Evolutionary conservation across 2,113 vertebrate species (phyloP).

Genomic region (Amphiprion ocellaris): DNA sequence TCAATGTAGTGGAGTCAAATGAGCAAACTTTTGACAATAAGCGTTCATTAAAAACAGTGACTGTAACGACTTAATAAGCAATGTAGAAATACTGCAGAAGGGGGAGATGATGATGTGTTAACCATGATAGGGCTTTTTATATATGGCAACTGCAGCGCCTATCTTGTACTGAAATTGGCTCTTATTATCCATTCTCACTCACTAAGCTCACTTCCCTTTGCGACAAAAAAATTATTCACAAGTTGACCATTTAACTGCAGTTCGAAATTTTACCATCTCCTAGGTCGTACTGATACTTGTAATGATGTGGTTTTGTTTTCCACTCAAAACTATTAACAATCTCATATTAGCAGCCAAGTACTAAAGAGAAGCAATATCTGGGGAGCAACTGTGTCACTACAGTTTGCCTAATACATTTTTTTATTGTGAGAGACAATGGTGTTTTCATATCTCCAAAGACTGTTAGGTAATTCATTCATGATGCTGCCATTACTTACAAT

Average conservation of each 20-base stretch:
- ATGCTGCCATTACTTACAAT: slow-evolving; percentile 9
- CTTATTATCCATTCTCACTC: slow-evolving; percentile 5
- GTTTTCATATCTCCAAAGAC: slow-evolving; percentile 34
- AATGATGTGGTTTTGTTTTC: slow-evolving; percentile 44
- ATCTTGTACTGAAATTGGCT: slow-evolving; percentile 7
- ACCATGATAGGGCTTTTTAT: slow-evolving; percentile 22
- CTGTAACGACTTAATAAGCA: slow-evolving; percentile 33
- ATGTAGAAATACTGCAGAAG: slow-evolving; percentile 50
- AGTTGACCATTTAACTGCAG: slow-evolving; percentile 53
- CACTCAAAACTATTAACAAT: slow-evolving; percentile 5
- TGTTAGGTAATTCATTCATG: slow-evolving; percentile 20
- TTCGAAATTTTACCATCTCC: slow-evolving; percentile 50
- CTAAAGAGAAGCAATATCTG: slow-evolving; percentile 4
- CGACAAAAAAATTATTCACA: slow-evolving; percentile 34
- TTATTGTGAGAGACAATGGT: background rate
- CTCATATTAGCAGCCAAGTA: slow-evolving; percentile 11
- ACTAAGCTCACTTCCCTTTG: slow-evolving; percentile 9
- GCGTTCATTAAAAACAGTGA: slow-evolving; percentile 62
- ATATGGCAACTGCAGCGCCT: slow-evolving; percentile 38
- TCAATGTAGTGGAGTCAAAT: slow-evolving; percentile 26
- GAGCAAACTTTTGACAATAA: slow-evolving; percentile 50
- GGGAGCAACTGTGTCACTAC: slow-evolving; percentile 7
- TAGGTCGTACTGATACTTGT: slow-evolving; percentile 41
- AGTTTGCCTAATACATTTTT: slow-evolving; percentile 5
- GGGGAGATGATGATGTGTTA: slow-evolving; percentile 25